Base-by-base conservation (phyloP, 1,140 invertebrate genomes). In the Microplitis demolitor region DNA sequence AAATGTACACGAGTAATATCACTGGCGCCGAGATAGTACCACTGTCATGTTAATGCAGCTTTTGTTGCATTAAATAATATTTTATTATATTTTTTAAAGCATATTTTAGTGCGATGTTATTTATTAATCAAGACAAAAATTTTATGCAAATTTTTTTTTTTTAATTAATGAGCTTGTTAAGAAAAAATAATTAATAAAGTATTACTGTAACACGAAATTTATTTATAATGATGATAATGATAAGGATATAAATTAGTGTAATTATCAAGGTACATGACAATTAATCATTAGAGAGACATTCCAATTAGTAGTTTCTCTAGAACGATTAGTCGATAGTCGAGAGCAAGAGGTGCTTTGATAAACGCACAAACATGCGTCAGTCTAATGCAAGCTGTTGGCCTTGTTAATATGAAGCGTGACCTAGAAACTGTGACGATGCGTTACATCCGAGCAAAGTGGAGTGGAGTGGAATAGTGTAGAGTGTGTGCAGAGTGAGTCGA, bases 271-370 rank as follows among this genome's bases (percentile, higher is more conserved):
- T 11, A 50, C 58, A 62, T 62, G 58, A 70, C 45, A 45, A 70
- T 70, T 70, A 60, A 70, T 70, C 45, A 70, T 70, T 39, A 62
- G 16, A 11, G 58, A 50, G 68, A 62, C 68, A 70, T 61, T 70
- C 24, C 58, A 70, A 70, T 70, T 70, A 70, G 68, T 24, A 62
- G 37, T 39, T 39, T 51, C 58, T 62, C 37, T 51, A 50, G 39
- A 35, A 39, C 68, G 60, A 70, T 70, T 70, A 70, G 58, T 45
- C 56, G 24, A 50, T 51, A 63, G 24, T 70, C 31, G 24, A 45
- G 39, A 6, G 39, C 39, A 45, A 45, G 39, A 5, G 39, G 6
- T 45, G 58, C 37, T 61, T 50, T 62, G 37, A 50, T 16, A 37
- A 69, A 58, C 53, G 24, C 24, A 35, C 58, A 62, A 33, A 69